Percentiles rank a stretch among this genome's conserved stretches.
phyloP scores from a whole-genome alignment of 2,113 vertebrate genomes.

The Mesoclemmys tuberculata region DNA sequence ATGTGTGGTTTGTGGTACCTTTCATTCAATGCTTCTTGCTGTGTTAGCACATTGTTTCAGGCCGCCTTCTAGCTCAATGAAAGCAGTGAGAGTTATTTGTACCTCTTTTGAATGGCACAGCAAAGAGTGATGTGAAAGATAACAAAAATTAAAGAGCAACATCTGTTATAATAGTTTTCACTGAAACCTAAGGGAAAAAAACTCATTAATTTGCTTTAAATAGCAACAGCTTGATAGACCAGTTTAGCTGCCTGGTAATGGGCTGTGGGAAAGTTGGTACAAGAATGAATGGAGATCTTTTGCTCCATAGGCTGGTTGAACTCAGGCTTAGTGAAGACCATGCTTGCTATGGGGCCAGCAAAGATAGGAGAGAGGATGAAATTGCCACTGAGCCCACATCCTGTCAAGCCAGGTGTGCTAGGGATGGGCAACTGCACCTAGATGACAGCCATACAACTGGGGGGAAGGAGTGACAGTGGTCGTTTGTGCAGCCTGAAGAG shows the following conservation, averaged over 20 bases:
- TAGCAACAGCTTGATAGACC: background rate
- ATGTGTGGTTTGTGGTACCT: background rate
- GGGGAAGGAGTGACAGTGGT: background rate
- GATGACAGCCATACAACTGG: background rate
- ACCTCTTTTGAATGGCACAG: background rate
- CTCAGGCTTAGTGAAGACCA: background rate
- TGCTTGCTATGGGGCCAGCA: background rate
- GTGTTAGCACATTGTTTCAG: background rate
- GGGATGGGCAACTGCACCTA: accelerated
- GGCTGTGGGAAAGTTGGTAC: accelerated
- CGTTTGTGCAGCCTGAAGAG: background rate
- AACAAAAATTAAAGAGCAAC: background rate
- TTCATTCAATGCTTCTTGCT: background rate
- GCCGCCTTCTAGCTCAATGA: background rate
- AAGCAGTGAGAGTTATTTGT: background rate
- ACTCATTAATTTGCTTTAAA: background rate
- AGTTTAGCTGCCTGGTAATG: background rate
- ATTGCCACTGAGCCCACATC: background rate
- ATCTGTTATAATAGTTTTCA: background rate
- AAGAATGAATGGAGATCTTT: background rate
- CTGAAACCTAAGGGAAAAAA: background rate
- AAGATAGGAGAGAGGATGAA: background rate
- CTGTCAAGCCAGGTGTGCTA: no score
- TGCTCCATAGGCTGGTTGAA: background rate
- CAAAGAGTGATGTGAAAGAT: background rate